Conservation (phyloP, 2,888 invertebrate species). For the Tuberolachnus salignus region DNA sequence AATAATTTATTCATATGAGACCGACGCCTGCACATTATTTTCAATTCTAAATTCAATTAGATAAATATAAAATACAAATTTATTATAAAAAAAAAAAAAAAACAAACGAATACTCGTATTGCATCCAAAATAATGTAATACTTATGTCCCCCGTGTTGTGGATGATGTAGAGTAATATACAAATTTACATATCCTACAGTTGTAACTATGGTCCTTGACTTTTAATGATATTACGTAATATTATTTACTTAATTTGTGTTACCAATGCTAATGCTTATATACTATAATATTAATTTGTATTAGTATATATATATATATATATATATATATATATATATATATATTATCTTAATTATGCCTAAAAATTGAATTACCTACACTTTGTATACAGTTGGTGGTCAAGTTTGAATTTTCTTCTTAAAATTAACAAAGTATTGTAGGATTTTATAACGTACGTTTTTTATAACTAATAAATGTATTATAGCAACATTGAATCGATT, state of each 20-base stretch:
- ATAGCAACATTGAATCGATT: neutral
- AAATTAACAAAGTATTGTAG: neutral
- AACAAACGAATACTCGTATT: neutral
- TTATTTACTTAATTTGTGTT: neutral
- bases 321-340: no score
- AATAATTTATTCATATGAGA: neutral
- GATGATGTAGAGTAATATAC: neutral
- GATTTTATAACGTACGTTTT: no score
- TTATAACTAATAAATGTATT: neutral
- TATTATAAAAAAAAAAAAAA: neutral
- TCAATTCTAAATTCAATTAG: no score
- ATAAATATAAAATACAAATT: neutral
- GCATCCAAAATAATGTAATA: neutral
- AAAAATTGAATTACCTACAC: no score
- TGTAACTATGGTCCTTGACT: conserved; percentile 20
- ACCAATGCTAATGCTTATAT: neutral
- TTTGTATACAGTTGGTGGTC: neutral
- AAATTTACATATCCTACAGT: conserved; percentile 4
- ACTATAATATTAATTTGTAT: no score
- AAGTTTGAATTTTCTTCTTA: neutral
- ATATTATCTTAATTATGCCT: no score
- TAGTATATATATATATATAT: no score
- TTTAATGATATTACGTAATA: conserved; percentile 19
- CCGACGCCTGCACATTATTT: no score
- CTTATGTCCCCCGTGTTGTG: neutral